Percentiles rank a stretch among this genome's conserved stretches.
These are phyloP conservation scores for Simalia tracyae DNA, from an alignment of 2,797 vertebrate genomes.

Conservation along the genomic window DNA sequence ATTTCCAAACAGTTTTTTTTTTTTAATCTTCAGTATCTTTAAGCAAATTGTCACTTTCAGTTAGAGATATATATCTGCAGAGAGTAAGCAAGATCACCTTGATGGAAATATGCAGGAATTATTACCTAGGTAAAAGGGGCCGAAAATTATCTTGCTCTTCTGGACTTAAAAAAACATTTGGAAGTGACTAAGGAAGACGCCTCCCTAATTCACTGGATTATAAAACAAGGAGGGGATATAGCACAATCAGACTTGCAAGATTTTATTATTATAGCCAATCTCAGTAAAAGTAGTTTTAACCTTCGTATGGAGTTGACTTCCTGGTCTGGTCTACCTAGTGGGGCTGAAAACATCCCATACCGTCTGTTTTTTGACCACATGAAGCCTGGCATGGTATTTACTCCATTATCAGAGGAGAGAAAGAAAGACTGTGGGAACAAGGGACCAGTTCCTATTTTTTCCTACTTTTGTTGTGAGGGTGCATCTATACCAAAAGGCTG, in stretches of 20 bases:
- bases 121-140: too few species aligned
- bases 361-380: not conserved
- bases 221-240: not conserved
- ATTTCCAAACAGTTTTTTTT: too few species aligned
- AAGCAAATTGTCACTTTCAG: too few species aligned
- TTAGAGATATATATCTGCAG: too few species aligned
- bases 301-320: not conserved
- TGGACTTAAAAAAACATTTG: too few species aligned
- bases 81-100: too few species aligned
- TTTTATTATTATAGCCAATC: not conserved
- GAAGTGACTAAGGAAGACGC: not conserved
- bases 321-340: not conserved
- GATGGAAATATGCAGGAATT: too few species aligned
- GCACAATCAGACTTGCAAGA: not conserved
- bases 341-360: not conserved
- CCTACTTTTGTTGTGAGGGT: not conserved
- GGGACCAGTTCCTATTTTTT: not conserved
- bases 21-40: too few species aligned
- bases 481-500: not conserved
- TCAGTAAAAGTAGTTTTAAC: not conserved
- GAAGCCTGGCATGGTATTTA: not conserved
- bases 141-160: too few species aligned
- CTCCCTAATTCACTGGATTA: not conserved
- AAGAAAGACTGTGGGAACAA: not conserved
- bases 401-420: not conserved